A percentile compares a stretch with the other conserved stretches of the same genome.
Evolutionary conservation across 2,797 vertebrate species (phyloP).

Genomic region (Salmo trutta): DNA sequence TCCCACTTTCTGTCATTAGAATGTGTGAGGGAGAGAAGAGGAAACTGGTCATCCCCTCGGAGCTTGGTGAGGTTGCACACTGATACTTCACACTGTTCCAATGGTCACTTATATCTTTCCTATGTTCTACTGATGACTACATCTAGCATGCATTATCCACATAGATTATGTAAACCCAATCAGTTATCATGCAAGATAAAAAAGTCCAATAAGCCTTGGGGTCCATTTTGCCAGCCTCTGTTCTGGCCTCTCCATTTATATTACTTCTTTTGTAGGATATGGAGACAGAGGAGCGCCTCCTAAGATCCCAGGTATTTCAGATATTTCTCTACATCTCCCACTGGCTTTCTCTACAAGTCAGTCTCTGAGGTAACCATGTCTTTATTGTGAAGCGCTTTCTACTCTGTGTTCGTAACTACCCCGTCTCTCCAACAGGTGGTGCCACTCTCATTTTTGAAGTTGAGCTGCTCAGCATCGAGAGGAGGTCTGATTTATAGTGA

Average conservation of each 20-base stretch:
- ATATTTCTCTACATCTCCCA: neutral
- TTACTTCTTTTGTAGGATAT: slow-evolving; percentile 73
- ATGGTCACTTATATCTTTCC: neutral
- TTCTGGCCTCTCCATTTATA: neutral
- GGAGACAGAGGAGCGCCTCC: slow-evolving; percentile 89
- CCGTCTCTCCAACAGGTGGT: slow-evolving; percentile 71
- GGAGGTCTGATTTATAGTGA: slow-evolving; percentile 80
- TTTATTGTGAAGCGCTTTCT: neutral
- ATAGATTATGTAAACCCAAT: neutral
- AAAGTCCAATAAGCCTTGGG: too few relatives aligned
- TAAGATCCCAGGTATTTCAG: slow-evolving; percentile 83
- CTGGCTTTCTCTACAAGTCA: neutral
- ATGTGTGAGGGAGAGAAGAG: slow-evolving; percentile 94
- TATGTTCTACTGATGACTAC: neutral
- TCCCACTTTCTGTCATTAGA: slow-evolving; percentile 50
- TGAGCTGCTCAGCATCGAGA: slow-evolving; percentile 86
- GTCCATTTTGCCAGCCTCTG: neutral
- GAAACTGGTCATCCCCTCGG: slow-evolving; percentile 90
- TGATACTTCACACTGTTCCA: neutral
- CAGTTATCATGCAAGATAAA: neutral
- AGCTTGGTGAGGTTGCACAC: slow-evolving; percentile 75
- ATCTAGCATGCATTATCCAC: neutral
- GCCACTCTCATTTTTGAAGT: slow-evolving; percentile 91
- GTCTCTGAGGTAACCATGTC: neutral
- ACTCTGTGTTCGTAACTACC: neutral